phyloP scores from a whole-genome alignment of 2,888 invertebrate genomes.

The Aspidapion aeneum region DNA sequence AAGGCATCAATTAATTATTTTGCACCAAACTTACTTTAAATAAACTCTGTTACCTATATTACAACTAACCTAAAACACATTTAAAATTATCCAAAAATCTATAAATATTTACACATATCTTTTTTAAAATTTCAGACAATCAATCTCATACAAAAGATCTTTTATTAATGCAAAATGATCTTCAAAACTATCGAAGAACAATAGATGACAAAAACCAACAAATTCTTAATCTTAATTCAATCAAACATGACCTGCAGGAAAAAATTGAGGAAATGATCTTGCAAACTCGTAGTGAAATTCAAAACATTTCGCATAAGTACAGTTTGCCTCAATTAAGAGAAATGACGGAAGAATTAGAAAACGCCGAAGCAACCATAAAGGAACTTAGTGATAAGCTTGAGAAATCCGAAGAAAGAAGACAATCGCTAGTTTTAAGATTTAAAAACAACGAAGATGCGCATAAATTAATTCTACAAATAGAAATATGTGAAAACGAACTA shows the following conservation, averaged over 20 bases:
- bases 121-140: constrained; percentile 32
- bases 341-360: constrained; percentile 37
- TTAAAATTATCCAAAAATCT: no score
- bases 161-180: constrained; percentile 34
- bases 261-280: constrained; percentile 39
- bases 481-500: constrained; percentile 13
- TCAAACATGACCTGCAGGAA: constrained; percentile 36
- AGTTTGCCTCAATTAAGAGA: constrained; percentile 38
- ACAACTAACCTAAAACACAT: no score
- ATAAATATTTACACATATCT: constrained; percentile 6
- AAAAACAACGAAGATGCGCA: constrained; percentile 3
- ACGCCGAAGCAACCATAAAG: constrained; percentile 32
- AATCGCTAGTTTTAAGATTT: constrained; percentile 22
- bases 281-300: constrained; percentile 38
- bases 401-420: constrained; percentile 27
- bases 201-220: constrained; percentile 37
- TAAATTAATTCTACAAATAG: constrained; percentile 10
- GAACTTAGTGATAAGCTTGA: constrained; percentile 30
- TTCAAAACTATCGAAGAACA: constrained; percentile 32
- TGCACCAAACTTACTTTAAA: neutral
- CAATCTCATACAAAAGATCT: constrained; percentile 31
- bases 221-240: constrained; percentile 32
- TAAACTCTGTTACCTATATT: no score
- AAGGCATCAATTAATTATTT: no score
- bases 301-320: constrained; percentile 38